phyloP scores from a whole-genome alignment of 2,797 vertebrate genomes.

The Mus caroli region DNA sequence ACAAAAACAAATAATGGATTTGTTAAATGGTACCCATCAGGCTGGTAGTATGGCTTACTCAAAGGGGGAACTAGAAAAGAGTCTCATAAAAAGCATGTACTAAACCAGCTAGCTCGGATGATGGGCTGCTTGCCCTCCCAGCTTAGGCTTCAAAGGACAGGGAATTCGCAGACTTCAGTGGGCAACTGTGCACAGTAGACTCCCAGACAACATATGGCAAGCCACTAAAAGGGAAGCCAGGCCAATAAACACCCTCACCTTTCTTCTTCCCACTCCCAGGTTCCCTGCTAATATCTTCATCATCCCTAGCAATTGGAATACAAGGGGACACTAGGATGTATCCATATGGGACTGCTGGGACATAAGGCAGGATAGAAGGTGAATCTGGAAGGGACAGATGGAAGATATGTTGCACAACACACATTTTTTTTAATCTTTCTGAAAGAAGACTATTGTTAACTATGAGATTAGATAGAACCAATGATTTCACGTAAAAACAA shows the following conservation, averaged over 20 bases:
- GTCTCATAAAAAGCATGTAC: background rate
- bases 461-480: background rate
- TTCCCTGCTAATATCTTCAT: background rate
- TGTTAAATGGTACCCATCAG: background rate
- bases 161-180: background rate
- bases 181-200: background rate
- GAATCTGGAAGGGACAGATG: conserved; percentile 23
- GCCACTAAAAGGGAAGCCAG: background rate
- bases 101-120: background rate
- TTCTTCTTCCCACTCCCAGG: background rate
- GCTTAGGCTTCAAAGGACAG: background rate
- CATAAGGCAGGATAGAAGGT: background rate
- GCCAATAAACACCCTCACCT: background rate
- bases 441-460: background rate
- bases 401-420: background rate
- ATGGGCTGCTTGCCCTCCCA: background rate
- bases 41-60: background rate
- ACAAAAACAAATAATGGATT: background rate
- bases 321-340: background rate
- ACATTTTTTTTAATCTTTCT: background rate
- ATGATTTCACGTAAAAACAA: background rate
- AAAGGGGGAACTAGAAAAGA: background rate
- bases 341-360: conserved; percentile 10
- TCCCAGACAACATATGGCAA: background rate
- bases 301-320: background rate